Evolutionary conservation across 2,888 invertebrate genomes (phyloP), one percentile per base, ranked within the genome.

Genomic region (Lysandra coridon): DNA sequence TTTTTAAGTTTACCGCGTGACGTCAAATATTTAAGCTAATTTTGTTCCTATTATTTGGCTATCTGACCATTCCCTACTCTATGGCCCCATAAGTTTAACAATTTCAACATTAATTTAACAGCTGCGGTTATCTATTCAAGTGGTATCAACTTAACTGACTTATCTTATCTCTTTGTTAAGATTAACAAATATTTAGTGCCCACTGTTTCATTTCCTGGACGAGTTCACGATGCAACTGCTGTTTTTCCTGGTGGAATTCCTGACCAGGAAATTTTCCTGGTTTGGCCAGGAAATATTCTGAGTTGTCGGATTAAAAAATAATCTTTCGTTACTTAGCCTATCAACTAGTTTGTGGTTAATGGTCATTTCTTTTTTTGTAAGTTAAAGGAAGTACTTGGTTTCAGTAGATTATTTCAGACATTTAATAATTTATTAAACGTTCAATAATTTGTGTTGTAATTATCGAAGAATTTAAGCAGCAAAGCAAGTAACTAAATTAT

Each of bases 131-230:
- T 76, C 76, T 76, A 23, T 30, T 76, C 76, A 49, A 76, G 76
- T 17, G 40, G 7, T 44, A 74, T 74, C 74, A 74, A 74, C 33
- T 30, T 76, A 53, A 75, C 44, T 75, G 78, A 49, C 78, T 81
- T 81, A 83, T 83, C 83, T 83, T 82, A 83, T 83, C 83, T 80
- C 80, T 80, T 75, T 44, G 79, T 81, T 78, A 82, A 81, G 82
- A 81, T 82, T 81, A 81, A 81, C 83, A 82, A 82, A 83, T 82
- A 82, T 82, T 82, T 82, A 81, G 78, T 78, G 78, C 79, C 77
- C 60, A 80, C 82, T 78, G 77, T 74, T 62, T 75, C 49, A 75
- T 53, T 76, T 76, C 76, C 76, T 76, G 49, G 40, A 44, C 23
- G 33, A 23, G 69, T 69, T 69, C 33, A 69, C 12, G 5, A 69